Evolutionary conservation across 2,797 vertebrate species (phyloP).

Genomic region (Champsocephalus gunnari): DNA sequence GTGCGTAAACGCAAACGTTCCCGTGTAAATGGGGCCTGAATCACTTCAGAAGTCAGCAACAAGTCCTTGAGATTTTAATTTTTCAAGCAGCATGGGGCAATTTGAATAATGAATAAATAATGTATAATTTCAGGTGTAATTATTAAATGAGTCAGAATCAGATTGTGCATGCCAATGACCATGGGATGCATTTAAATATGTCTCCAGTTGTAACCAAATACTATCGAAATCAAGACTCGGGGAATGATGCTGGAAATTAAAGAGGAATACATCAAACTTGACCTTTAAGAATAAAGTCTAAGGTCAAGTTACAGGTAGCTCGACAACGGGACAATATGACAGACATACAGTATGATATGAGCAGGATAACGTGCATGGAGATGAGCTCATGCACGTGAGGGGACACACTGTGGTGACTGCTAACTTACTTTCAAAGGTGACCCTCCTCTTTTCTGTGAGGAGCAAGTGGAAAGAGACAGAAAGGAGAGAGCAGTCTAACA

Average conservation of each 20-base stretch:
- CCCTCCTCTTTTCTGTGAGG: conserved; percentile 89
- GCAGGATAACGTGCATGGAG: conserved; percentile 45
- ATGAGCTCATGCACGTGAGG: conserved; percentile 47
- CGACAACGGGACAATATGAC: conserved; percentile 35
- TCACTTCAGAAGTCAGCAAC: conserved; percentile 25
- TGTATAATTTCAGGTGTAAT: conserved; percentile 11
- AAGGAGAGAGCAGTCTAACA: conserved; percentile 77
- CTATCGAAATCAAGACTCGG: conserved; percentile 37
- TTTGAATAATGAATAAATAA: conserved; percentile 36
- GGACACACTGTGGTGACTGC: conserved; percentile 52
- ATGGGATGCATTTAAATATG: conserved; percentile 57
- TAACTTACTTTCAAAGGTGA: conserved; percentile 90
- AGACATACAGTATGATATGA: conserved; percentile 26
- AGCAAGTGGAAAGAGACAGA: conserved; percentile 78
- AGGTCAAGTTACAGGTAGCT: conserved; percentile 23
- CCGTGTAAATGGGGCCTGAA: not conserved
- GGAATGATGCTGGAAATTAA: conserved; percentile 4
- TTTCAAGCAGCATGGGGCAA: conserved; percentile 45
- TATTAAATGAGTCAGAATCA: conserved; percentile 38
- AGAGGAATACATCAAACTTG: conserved; percentile 9
- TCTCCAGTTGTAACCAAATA: conserved; percentile 32
- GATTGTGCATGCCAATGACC: conserved; percentile 62
- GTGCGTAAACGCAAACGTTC: too few relatives aligned
- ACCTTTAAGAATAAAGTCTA: conserved; percentile 7
- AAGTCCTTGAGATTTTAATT: conserved; percentile 17